A percentile compares a stretch with the other conserved stretches of the same genome.
These are phyloP conservation scores for Peromyscus aztecus DNA, from an alignment of 2,797 vertebrate genomes.

Conservation along the genomic window DNA sequence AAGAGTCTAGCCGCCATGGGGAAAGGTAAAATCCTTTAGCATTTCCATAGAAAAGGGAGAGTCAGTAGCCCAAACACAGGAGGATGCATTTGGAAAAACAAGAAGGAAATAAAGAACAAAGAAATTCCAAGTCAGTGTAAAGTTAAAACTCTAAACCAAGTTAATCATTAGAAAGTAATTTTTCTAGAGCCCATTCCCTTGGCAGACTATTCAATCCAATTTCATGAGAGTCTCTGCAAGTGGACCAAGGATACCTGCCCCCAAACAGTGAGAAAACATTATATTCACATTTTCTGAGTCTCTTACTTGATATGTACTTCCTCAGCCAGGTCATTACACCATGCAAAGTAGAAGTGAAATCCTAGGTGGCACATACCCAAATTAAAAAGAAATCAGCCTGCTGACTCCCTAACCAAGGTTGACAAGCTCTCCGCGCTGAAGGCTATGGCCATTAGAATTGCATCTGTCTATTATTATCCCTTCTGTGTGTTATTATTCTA, in stretches of 20 bases:
- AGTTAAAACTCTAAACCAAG: conserved; percentile 55
- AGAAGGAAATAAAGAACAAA: conserved; percentile 34
- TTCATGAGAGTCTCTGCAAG: neutral
- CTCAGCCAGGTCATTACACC: conserved; percentile 27
- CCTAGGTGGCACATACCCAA: conserved; percentile 66
- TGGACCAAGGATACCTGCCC: neutral
- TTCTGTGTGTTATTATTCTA: conserved; percentile 6
- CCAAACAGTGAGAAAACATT: conserved; percentile 25
- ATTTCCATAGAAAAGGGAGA: conserved; percentile 10
- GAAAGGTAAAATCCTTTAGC: neutral
- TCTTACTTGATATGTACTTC: conserved; percentile 35
- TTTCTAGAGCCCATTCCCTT: conserved; percentile 6
- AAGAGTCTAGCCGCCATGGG: neutral
- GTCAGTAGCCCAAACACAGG: neutral
- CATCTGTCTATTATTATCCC: neutral
- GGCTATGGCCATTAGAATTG: fast-evolving
- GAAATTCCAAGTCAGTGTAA: conserved; percentile 24
- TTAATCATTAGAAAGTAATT: conserved; percentile 38
- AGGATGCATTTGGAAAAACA: neutral
- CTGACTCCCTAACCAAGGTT: conserved; percentile 50
- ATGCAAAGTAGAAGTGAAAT: conserved; percentile 75
- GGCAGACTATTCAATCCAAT: conserved; percentile 31
- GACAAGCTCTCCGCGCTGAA: conserved; percentile 14
- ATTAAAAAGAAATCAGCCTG: conserved; percentile 80
- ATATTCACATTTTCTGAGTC: conserved; percentile 34